Evolutionary conservation across 2,888 invertebrate species (phyloP).

Genomic region (Papilio demoleus): DNA sequence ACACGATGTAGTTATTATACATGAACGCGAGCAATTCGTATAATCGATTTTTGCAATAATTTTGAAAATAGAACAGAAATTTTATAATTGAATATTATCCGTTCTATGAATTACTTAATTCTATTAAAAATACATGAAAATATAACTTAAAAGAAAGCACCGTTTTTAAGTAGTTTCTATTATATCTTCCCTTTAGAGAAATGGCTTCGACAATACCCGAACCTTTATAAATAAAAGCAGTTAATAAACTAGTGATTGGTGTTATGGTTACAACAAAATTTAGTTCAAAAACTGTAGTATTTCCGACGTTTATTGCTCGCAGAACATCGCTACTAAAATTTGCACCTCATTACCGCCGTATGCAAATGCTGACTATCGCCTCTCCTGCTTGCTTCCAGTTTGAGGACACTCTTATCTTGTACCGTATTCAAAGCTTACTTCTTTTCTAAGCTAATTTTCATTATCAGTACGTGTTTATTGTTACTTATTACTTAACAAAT

Average conservation of each 20-base stretch:
- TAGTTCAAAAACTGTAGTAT: conserved; percentile 34
- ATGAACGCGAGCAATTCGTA: background rate
- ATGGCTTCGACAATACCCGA: conserved; percentile 1
- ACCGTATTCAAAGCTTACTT: conserved; percentile 26
- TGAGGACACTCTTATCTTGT: conserved; percentile 26
- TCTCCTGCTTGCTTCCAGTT: background rate
- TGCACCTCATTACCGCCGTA: conserved; percentile 36
- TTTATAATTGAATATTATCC: background rate
- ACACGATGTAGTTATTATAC: background rate
- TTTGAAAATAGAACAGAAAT: background rate
- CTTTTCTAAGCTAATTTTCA: conserved; percentile 8
- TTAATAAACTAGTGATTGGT: conserved; percentile 17
- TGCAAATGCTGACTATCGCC: conserved; percentile 23
- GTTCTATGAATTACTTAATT: background rate
- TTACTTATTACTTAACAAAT: background rate
- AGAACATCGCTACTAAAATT: conserved; percentile 34
- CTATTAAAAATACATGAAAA: background rate
- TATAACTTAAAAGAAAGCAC: too few relatives aligned
- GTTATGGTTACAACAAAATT: conserved; percentile 16
- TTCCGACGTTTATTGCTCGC: conserved; percentile 36
- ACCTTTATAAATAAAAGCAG: background rate
- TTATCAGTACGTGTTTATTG: background rate
- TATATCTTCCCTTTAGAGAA: too few relatives aligned
- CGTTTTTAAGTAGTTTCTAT: too few relatives aligned
- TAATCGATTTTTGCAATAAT: background rate